Base-by-base conservation (phyloP, 2,888 invertebrate species). In the Hypomecis punctinalis region DNA sequence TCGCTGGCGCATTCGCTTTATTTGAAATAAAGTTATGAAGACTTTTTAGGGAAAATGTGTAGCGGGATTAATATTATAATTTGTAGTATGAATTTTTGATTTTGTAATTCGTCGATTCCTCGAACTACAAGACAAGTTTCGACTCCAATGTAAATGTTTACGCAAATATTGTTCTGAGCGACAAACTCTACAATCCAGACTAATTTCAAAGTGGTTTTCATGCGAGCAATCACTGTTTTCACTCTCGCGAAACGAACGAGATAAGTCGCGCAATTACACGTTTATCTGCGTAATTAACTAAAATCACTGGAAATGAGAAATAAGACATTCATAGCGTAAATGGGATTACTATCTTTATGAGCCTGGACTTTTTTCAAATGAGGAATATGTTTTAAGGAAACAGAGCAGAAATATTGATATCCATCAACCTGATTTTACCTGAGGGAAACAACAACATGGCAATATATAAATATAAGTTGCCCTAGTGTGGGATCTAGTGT, bases 151-250 rank as follows among this genome's bases (percentile, higher is more conserved):
- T 59, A 63, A 74, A 70, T 67, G 64, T 59, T 56, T 36, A 61
- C 61, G 13, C 56, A 56, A 58, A 68, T 58, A 61, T 66, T 63
- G 61, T 64, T 67, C 65, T 56, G 10, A 59, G 69, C 69, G 63
- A 68, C 67, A 65, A 75, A 71, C 73, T 67, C 71, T 67, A 72
- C 80, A 80, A 84, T 81, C 74, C 74, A 76, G 77, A 81, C 75
- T 72, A 78, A 65, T 76, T 73, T 79, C 76, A 76, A 78, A 83
- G 77, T 77, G 69, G 79, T 75, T 75, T 74, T 73, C 66, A 70
- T 68, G 75, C 59, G 71, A 76, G 77, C 75, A 81, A 81, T 81
- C 77, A 80, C 74, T 79, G 77, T 77, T 83, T 80, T 79, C 81
- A 81, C 77, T 79, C 73, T 78, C 75, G 76, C 73, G 78, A 75